These are phyloP conservation scores for Rutilus rutilus DNA, from an alignment of 2,113 vertebrate genomes.

Conservation along the genomic window DNA sequence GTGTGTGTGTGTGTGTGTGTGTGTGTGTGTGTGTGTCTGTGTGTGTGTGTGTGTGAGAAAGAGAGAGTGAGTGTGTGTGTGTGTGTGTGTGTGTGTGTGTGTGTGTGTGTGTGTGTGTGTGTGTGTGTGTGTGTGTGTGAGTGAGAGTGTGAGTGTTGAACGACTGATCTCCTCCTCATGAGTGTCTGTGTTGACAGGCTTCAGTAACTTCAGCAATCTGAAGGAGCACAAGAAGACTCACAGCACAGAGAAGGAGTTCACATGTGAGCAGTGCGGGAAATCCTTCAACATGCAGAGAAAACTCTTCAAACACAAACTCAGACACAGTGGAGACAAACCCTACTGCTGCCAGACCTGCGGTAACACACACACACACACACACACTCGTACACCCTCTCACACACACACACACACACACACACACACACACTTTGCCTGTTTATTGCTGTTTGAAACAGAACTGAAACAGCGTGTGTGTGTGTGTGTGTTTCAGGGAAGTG, in stretches of 20 bases:
- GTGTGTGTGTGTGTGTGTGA: no score
- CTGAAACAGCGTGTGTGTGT: background rate
- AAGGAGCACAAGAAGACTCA: slow-evolving; percentile 98
- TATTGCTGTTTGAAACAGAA: no score
- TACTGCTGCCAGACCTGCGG: slow-evolving; percentile 93
- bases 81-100: no score
- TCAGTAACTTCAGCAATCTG: slow-evolving; percentile 95
- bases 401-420: no score
- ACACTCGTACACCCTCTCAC: no score
- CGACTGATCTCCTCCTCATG: no score
- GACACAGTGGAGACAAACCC: slow-evolving; percentile 89
- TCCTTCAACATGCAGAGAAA: slow-evolving; percentile 96
- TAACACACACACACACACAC: slow-evolving; percentile 53
- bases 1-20: no score
- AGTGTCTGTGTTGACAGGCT: slow-evolving; percentile 75
- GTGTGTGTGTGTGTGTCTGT: no score
- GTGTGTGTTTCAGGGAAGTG: slow-evolving; percentile 80
- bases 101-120: no score
- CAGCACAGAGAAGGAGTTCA: slow-evolving; percentile 88
- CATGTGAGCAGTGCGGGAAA: slow-evolving; percentile 96
- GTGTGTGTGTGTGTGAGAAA: no score
- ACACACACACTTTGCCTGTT: no score
- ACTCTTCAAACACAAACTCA: slow-evolving; percentile 88
- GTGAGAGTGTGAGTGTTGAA: background rate
- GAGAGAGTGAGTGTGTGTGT: no score